These are phyloP conservation scores for Stenotaenia linearis DNA, from an alignment of 2,888 invertebrate species.

Conservation along the genomic window DNA sequence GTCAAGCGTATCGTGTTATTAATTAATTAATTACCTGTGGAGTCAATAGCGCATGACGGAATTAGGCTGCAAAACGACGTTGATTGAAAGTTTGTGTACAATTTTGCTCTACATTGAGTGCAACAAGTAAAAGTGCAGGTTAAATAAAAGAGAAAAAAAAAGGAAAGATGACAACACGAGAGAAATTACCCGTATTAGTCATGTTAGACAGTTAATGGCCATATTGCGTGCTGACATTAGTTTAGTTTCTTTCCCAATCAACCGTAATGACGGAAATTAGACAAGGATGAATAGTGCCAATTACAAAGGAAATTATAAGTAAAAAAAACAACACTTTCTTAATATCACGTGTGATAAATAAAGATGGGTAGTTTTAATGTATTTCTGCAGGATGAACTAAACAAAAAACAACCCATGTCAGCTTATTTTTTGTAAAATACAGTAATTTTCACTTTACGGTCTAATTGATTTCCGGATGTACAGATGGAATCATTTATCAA, in stretches of 20 bases:
- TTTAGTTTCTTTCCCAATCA: not conserved
- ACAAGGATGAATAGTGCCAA: not conserved
- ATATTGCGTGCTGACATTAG: not conserved
- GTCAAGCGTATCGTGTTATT: not conserved
- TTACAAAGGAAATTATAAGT: not conserved
- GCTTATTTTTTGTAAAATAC: too few species aligned
- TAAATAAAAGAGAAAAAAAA: not conserved
- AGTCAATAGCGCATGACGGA: not conserved
- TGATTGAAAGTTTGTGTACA: not conserved
- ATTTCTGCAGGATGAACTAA: too few species aligned
- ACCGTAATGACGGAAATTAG: not conserved
- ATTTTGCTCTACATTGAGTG: not conserved
- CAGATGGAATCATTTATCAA: too few species aligned
- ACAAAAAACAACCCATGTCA: too few species aligned
- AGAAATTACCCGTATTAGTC: not conserved
- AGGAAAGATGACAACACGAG: not conserved
- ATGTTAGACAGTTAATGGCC: not conserved
- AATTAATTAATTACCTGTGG: not conserved
- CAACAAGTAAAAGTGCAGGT: not conserved
- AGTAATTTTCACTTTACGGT: too few species aligned
- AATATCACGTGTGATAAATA: too few species aligned
- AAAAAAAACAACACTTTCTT: not conserved
- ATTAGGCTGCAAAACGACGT: not conserved
- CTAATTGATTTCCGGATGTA: too few species aligned
- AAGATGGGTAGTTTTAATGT: too few species aligned